These are phyloP conservation scores for Aurelia sp. DNA, from an alignment of 30 jellyfish, hydroid and myxozoan genomes.

Conservation along the genomic window DNA sequence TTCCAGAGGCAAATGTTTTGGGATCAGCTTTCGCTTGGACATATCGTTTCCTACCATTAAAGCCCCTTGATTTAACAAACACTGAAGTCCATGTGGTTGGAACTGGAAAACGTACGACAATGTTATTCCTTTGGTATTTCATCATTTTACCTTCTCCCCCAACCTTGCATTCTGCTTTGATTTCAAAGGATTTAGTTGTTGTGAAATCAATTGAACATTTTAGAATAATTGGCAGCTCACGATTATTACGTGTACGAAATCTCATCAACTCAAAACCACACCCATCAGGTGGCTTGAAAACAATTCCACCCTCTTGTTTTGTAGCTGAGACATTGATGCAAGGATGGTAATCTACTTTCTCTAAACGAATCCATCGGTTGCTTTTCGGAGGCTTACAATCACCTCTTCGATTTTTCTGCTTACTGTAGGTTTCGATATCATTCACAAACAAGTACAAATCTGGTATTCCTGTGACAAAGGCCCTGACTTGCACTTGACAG, in stretches of 20 bases:
- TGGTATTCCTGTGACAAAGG: constrained; percentile 84
- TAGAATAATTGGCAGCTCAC: constrained; percentile 61
- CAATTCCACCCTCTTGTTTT: constrained; percentile 76
- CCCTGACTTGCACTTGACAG: constrained; percentile 73
- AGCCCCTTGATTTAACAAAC: constrained; percentile 59
- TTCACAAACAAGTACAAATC: constrained; percentile 58
- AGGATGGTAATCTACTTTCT: constrained; percentile 81
- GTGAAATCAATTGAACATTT: constrained; percentile 72
- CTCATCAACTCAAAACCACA: constrained; percentile 93
- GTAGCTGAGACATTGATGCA: constrained; percentile 69
- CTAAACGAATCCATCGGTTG: constrained; percentile 69
- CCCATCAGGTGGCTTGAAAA: constrained; percentile 93
- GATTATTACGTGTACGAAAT: constrained; percentile 53
- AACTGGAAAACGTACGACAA: constrained; percentile 69
- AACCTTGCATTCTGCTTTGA: constrained; percentile 79
- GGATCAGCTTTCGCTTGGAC: constrained; percentile 55
- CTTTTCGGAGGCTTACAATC: constrained; percentile 36
- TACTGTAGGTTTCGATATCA: constrained; percentile 59
- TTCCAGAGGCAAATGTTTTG: constrained; percentile 61
- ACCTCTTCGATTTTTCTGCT: constrained; percentile 46
- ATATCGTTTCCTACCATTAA: constrained; percentile 67
- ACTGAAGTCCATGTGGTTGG: constrained; percentile 88
- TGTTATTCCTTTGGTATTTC: constrained; percentile 62
- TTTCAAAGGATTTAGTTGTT: constrained; percentile 67
- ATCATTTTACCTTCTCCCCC: constrained; percentile 69